Percentiles rank a stretch among this genome's conserved stretches.
These are phyloP conservation scores for Leguminivora glycinivorella DNA, from an alignment of 1,140 invertebrate species.

Conservation along the genomic window DNA sequence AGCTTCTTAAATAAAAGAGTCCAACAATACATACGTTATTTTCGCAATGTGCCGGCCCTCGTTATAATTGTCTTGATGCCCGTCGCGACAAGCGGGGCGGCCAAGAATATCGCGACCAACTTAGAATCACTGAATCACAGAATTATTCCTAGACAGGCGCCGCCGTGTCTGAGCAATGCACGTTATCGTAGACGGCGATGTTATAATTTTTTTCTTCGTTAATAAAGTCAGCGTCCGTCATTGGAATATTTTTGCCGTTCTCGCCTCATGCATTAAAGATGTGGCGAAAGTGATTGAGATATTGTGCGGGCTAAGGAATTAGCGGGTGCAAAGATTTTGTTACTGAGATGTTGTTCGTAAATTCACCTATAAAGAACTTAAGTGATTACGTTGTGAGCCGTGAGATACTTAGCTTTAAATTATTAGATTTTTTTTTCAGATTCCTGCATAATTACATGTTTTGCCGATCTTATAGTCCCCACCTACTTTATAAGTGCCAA, in stretches of 20 bases:
- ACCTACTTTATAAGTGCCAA: too few species aligned
- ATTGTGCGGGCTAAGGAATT: constrained; percentile 7
- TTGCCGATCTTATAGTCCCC: too few species aligned
- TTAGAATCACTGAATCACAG: constrained; percentile 23
- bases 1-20: neutral
- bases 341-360: neutral
- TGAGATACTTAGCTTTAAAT: too few species aligned
- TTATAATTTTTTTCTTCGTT: constrained; percentile 36
- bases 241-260: constrained; percentile 34
- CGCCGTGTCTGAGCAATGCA: constrained; percentile 39
- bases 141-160: constrained; percentile 36
- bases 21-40: neutral
- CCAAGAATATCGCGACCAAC: constrained; percentile 4
- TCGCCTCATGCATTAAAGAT: constrained; percentile 44
- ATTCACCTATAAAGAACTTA: too few species aligned
- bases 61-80: neutral
- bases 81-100: constrained; percentile 38
- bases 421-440: too few species aligned
- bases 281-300: constrained; percentile 31
- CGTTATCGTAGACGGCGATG: constrained; percentile 30
- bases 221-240: constrained; percentile 31
- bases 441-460: too few species aligned
- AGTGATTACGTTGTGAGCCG: too few species aligned
- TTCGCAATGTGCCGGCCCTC: neutral
- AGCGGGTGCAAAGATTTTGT: neutral